Evolutionary conservation across 35 echinoderm and acorn worm genomes (phyloP), one percentile per base, ranked within the genome.

Genomic region (Chiridota heheva): DNA sequence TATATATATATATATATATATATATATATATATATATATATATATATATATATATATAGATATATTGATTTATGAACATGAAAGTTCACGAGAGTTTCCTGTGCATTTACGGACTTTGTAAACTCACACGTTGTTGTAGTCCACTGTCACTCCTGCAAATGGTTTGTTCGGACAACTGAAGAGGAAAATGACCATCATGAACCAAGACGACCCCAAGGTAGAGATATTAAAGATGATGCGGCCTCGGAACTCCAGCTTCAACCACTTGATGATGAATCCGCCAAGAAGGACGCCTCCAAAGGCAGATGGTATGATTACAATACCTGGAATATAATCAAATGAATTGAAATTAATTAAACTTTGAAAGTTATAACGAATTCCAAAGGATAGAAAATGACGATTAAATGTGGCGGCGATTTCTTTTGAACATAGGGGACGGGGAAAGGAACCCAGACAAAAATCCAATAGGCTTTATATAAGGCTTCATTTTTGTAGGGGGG

Each of bases 71-170:
- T 0, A 15, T 13, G 18, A 15, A 65, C 18, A 13, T 24, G 29
- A 18, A 65, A 8, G 13, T 2, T 65, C 15, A 20, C 15, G 18
- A 18, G 29, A 65, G 13, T 18, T 30, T 24, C 32, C 32, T 13
- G 32, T 65, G 20, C 29, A 32, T 20, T 65, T 65, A 1, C 48
- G 15, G 15, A 17, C 15, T 55, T 17, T 55, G 49, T 66, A 10
- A 8, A 45, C 95, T 88, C 63, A 98, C 95, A 60, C 61, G 73
- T 98, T 88, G 12, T 64, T 42, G 55, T 98, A 92, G 28, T 69
- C 3, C 24, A 91, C 89, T 6, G 89, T 98, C 36, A 90, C 89
- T 1, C 95, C 95, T 7, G 95, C 95, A 66, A 98, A 92, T 8
- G 43, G 60, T 1, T 82, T 56, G 40, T 91, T 82, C 12, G 88